Conservation (phyloP, 1,140 invertebrate species). For the Drosophila micromelanica region DNA sequence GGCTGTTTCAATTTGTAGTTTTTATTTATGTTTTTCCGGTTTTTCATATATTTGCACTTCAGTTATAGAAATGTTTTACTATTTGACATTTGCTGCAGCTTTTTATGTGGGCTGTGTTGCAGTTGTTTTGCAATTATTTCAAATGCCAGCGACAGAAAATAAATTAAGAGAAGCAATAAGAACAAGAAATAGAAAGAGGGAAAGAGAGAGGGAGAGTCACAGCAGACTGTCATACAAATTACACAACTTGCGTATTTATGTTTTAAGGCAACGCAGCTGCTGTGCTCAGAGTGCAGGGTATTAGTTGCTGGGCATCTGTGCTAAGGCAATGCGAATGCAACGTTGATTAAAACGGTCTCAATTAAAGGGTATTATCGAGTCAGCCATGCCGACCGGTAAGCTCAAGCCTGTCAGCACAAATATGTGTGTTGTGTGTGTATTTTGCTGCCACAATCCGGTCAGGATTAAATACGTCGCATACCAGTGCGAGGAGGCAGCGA, state of each 20-base stretch:
- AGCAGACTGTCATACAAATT: neutral
- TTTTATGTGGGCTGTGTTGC: constrained; percentile 16
- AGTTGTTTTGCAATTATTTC: constrained; percentile 58
- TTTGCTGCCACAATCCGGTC: constrained; percentile 12
- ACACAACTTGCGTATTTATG: constrained; percentile 7
- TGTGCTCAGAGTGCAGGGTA: neutral
- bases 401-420: neutral
- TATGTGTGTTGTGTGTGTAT: constrained; percentile 18
- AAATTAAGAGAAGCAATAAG: constrained; percentile 36
- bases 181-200: neutral
- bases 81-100: constrained; percentile 18
- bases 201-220: neutral
- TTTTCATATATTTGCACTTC: neutral
- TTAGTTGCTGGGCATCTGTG: neutral
- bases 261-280: neutral
- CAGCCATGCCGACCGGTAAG: neutral
- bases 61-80: neutral
- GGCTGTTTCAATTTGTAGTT: no score
- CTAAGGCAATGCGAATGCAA: neutral
- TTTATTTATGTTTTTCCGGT: no score
- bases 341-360: no score
- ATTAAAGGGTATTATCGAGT: neutral
- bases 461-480: constrained; percentile 30
- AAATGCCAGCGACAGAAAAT: constrained; percentile 56
- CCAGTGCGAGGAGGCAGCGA: constrained; percentile 8